A percentile compares a stretch with the other conserved stretches of the same genome.
These are phyloP conservation scores for Oeneis ivallda DNA, from an alignment of 2,888 invertebrate genomes.

Conservation along the genomic window DNA sequence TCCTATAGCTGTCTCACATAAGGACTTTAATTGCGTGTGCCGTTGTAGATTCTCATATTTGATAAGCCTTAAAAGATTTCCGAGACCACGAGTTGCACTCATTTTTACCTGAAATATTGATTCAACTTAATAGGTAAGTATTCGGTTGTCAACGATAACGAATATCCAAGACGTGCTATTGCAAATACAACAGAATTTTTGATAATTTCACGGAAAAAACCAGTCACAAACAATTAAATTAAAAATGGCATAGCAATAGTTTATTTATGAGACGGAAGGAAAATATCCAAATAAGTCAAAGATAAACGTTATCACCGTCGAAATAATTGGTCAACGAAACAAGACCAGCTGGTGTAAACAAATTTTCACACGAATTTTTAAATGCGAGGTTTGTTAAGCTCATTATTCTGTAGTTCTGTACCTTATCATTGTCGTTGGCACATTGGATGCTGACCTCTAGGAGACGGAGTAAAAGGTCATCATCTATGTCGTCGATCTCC, in stretches of 20 bases:
- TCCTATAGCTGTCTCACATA: constrained; percentile 83
- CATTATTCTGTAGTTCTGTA: constrained; percentile 50
- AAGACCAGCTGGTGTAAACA: constrained; percentile 2
- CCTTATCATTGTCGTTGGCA: constrained; percentile 89
- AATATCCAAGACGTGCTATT: background rate
- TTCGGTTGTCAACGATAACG: background rate
- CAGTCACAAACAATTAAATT: background rate
- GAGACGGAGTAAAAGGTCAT: constrained; percentile 85
- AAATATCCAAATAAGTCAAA: constrained; percentile 1
- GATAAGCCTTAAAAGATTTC: constrained; percentile 88
- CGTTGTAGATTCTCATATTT: constrained; percentile 72
- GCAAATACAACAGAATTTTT: background rate
- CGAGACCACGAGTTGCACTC: constrained; percentile 90
- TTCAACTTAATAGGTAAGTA: no score
- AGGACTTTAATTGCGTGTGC: constrained; percentile 72
- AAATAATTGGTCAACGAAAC: background rate
- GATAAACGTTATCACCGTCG: constrained; percentile 5
- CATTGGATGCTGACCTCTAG: constrained; percentile 85
- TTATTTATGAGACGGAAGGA: background rate
- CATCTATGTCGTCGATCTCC: constrained; percentile 85
- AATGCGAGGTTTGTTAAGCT: background rate
- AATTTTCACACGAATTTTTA: background rate
- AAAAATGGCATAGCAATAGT: constrained; percentile 10
- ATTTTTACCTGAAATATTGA: constrained; percentile 75
- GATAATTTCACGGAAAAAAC: background rate